Percentiles rank a stretch among this genome's conserved stretches.
phyloP scores from a whole-genome alignment of 2,888 invertebrate species.

The Xestia c-nigrum region DNA sequence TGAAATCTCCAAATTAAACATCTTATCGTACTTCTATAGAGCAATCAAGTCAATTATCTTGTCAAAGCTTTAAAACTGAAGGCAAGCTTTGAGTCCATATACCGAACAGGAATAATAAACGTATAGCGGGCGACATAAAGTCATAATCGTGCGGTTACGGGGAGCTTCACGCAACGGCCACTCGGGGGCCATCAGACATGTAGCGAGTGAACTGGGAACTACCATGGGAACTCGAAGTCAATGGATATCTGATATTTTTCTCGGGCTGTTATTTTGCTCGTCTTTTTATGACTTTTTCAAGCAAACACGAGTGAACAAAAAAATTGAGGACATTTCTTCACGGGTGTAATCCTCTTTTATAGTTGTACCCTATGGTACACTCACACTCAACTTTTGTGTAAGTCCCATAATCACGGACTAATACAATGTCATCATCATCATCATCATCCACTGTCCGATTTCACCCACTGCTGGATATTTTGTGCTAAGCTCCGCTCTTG shows the following conservation, averaged over 20 bases:
- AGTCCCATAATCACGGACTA: not conserved
- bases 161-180: constrained; percentile 47
- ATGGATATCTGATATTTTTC: no score
- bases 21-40: not conserved
- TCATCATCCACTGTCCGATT: no score
- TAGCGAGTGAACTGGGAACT: constrained; percentile 7
- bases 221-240: constrained; percentile 39
- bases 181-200: constrained; percentile 46
- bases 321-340: no score
- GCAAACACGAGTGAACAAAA: not conserved
- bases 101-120: constrained; percentile 40
- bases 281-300: not conserved
- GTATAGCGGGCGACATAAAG: constrained; percentile 61
- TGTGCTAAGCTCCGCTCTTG: no score
- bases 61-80: not conserved
- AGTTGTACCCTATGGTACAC: not conserved
- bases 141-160: constrained; percentile 61
- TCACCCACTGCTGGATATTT: no score
- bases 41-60: not conserved
- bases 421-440: not conserved
- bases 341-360: not conserved
- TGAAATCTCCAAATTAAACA: not conserved
- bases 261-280: no score
- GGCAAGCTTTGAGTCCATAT: not conserved
- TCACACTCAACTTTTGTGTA: not conserved